Evolutionary conservation across 2,113 vertebrate species (phyloP), one percentile per base, ranked within the genome.

Genomic region (Gymnarchus niloticus): DNA sequence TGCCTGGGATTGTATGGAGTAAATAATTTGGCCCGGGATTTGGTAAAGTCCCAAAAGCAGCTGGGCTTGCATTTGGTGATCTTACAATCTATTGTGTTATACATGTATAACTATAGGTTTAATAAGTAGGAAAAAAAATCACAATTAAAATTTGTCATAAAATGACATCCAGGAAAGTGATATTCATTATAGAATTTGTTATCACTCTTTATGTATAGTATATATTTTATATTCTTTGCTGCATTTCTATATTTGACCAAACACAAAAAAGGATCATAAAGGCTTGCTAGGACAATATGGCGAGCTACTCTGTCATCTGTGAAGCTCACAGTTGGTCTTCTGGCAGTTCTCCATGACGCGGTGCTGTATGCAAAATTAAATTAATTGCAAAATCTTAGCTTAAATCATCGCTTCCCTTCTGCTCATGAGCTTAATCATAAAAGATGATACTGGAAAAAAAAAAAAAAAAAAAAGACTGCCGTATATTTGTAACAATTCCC

Each of bases 381-480:
- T 82, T 82, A 54, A 54, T 19, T 33, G n/a, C 80, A 82, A 21
- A 82, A 82, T 82, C 51, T 82, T 82, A 54, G 51, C 51, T 82
- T 82, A 82, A 82, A 48, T 82, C 80, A 54, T 82, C 49, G 28
- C 51, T 82, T 28, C 25, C 80, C 80, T 54, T 82, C 44, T 82
- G 80, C 48, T 82, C 49, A 51, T 33, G 51, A 51, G 25, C 48
- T 33, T 54, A 25, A 52, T 52, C 80, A 19, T 82, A 49, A 82
- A 56, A 56, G 23, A 37, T 54, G 28, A 19, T 37, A 48, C n/a
- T 25, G n/a, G n/a, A n/a, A n/a, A n/a, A 81, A 52, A 49, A 81
- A 81, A 54, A 6, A 82, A 82, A 25, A 54, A 17, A 82, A 54
- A 82, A 33, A 82, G 80, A 23, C 80, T 28, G 51, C 21, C n/a